Conservation (phyloP, 2,888 invertebrate species). For the Agonopterix arenella region DNA sequence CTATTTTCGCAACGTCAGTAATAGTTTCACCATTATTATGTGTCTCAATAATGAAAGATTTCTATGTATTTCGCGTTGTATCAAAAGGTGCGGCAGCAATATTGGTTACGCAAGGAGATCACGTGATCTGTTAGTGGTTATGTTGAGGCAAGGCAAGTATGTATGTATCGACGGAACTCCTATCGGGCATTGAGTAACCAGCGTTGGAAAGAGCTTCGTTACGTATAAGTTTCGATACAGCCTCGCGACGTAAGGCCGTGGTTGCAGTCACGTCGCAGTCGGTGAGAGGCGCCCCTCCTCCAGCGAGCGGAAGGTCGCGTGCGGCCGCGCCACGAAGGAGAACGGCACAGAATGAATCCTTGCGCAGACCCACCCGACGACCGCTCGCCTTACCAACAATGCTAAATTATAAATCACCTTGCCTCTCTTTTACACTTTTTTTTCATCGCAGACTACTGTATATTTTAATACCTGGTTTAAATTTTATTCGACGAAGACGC, state of each 20-base stretch:
- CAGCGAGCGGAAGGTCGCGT: conserved; percentile 65
- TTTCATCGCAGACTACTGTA: conserved; percentile 1
- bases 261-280: conserved; percentile 64
- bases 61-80: conserved; percentile 61
- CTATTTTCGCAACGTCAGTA: conserved; percentile 39
- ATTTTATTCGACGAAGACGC: not conserved
- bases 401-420: conserved; percentile 14
- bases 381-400: conserved; percentile 27
- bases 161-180: conserved; percentile 66
- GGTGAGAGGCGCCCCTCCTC: conserved; percentile 74
- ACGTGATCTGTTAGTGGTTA: conserved; percentile 64
- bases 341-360: conserved; percentile 71
- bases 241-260: conserved; percentile 74
- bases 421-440: conserved; percentile 2
- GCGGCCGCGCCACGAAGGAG: conserved; percentile 56
- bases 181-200: conserved; percentile 70
- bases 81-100: conserved; percentile 60
- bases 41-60: conserved; percentile 58
- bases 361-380: conserved; percentile 49
- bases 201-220: conserved; percentile 68
- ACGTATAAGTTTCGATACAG: conserved; percentile 74
- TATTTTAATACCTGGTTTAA: conserved; percentile 1
- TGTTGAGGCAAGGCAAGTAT: conserved; percentile 40
- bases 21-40: conserved; percentile 44
- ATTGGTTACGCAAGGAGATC: conserved; percentile 63